These are phyloP conservation scores for Actinostola sp. DNA, from an alignment of 92 coral and sea anemone genomes.

Conservation along the genomic window DNA sequence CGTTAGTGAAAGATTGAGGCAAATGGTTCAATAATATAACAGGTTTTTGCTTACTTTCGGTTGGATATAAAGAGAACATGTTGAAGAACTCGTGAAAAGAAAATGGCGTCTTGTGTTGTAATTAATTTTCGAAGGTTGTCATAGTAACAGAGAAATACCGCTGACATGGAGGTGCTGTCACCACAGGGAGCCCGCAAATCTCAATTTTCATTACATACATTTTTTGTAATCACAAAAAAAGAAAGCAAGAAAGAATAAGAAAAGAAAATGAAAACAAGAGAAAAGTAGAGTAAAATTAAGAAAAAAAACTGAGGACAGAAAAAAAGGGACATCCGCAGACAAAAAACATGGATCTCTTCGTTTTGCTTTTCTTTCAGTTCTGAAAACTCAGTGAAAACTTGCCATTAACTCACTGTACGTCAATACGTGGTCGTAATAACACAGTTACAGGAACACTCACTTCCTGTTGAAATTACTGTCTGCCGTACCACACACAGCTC, in stretches of 20 bases:
- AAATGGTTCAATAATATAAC: background rate
- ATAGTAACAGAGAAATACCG: constrained; percentile 23
- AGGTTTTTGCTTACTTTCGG: constrained; percentile 30
- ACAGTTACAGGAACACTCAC: too few relatives aligned
- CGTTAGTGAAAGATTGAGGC: background rate
- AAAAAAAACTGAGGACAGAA: background rate
- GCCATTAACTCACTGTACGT: too few relatives aligned
- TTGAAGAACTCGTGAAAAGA: constrained; percentile 1
- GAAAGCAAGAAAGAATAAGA: background rate
- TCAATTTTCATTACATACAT: too few relatives aligned
- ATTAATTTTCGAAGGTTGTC: constrained; percentile 27
- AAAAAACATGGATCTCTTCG: too few relatives aligned
- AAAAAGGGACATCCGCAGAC: too few relatives aligned
- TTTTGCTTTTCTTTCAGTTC: too few relatives aligned
- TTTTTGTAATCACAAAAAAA: too few relatives aligned
- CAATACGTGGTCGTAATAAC: too few relatives aligned
- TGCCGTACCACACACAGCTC: too few relatives aligned
- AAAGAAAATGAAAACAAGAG: background rate
- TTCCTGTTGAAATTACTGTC: too few relatives aligned
- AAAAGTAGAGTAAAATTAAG: background rate
- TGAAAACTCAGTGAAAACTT: too few relatives aligned
- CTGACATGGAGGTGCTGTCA: background rate
- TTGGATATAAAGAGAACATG: constrained; percentile 37
- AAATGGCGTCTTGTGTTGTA: constrained; percentile 31
- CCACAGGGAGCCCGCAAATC: constrained; percentile 30